Conservation (phyloP, 2,888 invertebrate genomes). For the Odontocolon sp. region DNA sequence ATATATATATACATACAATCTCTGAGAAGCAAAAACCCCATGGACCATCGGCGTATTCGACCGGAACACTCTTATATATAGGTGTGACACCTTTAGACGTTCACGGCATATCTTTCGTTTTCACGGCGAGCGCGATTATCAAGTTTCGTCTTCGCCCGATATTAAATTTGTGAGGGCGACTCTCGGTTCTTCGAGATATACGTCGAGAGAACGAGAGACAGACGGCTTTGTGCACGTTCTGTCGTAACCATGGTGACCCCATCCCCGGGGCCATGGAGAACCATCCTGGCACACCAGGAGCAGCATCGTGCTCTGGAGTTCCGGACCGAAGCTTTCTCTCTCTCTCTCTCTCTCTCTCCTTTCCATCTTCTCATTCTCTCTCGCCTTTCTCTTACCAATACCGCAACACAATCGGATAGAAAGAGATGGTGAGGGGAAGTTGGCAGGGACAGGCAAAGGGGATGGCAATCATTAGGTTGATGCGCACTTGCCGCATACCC, state of each 20-base stretch:
- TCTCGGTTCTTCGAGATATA: background rate
- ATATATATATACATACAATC: too few relatives aligned
- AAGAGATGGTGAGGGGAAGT: background rate
- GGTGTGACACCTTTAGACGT: too few relatives aligned
- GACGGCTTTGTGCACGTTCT: slow-evolving; percentile 44
- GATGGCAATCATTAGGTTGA: slow-evolving; percentile 51
- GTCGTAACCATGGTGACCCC: slow-evolving; percentile 58
- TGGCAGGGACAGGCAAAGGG: background rate
- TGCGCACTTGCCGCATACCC: slow-evolving; percentile 46
- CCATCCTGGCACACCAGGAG: background rate
- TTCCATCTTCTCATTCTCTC: too few relatives aligned
- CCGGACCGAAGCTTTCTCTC: slow-evolving; percentile 8
- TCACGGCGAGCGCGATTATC: slow-evolving; percentile 36
- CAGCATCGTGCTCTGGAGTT: slow-evolving; percentile 13
- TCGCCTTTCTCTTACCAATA: slow-evolving; percentile 5
- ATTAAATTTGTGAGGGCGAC: slow-evolving; percentile 58
- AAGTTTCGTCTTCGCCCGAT: slow-evolving; percentile 41
- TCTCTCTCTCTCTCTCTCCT: background rate
- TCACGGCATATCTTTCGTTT: too few relatives aligned
- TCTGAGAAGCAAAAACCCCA: too few relatives aligned
- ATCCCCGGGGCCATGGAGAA: slow-evolving; percentile 32
- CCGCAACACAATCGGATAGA: background rate
- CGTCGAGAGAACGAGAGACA: slow-evolving; percentile 13
- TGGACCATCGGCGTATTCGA: background rate
- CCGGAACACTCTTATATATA: background rate